phyloP scores from a whole-genome alignment of 2,888 invertebrate genomes.

The Pomacea canaliculata region DNA sequence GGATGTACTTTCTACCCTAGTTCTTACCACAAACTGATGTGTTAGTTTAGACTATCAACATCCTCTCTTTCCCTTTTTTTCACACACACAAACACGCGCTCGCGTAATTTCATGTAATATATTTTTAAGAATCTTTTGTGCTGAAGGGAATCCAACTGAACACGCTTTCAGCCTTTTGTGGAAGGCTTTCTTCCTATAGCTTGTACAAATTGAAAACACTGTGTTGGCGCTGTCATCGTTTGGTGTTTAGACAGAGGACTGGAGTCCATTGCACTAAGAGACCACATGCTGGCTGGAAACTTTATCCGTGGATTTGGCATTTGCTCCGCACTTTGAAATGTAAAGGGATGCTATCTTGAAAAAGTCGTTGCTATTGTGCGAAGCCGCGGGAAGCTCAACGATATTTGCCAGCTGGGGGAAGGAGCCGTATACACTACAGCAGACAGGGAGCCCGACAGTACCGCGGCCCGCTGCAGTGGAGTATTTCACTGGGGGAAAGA shows the following conservation, averaged over 20 bases:
- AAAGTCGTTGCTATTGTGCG: constrained; percentile 3
- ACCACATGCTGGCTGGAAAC: constrained; percentile 10
- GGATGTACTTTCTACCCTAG: no score
- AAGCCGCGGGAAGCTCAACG: neutral
- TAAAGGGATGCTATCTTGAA: constrained; percentile 21
- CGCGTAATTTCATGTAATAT: no score
- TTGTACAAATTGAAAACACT: constrained; percentile 5
- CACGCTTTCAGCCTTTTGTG: neutral
- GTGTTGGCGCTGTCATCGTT: constrained; percentile 12
- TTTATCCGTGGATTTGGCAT: constrained; percentile 11
- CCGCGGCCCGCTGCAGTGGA: no score
- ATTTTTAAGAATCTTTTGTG: no score
- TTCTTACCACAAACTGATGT: no score
- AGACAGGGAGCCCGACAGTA: no score
- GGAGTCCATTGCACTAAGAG: constrained; percentile 14
- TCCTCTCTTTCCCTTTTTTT: no score
- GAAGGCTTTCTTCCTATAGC: neutral
- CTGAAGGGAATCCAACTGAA: no score
- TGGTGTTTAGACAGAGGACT: neutral
- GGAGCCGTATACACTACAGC: no score
- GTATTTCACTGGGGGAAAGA: no score
- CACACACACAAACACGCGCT: no score
- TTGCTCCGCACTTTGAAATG: constrained; percentile 24
- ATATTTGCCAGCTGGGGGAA: constrained; percentile 7
- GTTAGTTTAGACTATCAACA: no score